Base-by-base conservation (phyloP, 2,888 invertebrate species). In the Apamea crenata region DNA sequence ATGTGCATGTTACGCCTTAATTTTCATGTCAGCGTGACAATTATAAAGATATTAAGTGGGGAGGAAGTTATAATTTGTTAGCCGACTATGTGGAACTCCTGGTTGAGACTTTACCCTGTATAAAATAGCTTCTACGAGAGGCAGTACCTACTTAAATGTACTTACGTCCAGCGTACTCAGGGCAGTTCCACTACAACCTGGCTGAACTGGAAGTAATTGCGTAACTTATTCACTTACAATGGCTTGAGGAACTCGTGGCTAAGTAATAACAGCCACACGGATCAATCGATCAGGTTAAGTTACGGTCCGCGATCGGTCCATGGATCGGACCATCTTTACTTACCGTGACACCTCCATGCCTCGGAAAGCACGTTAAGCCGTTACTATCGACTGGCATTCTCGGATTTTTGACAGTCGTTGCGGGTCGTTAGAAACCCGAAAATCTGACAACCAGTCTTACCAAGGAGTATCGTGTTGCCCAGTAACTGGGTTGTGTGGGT, bases 1-100 rank as follows among this genome's bases (percentile, higher is more conserved):
- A 74, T 70, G 36, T 78, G 70, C 81, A 83, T 83, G 73, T 74
- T 79, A 63, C 18, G 32, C 59, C 71, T 79, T 80, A 72, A 83
- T 80, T 80, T 65, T 70, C 75, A 63, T 78, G 73, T 87, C 70
- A 78, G 63, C 44, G 16, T 73, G 76, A 75, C 69, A 86, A 83
- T 80, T 82, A 66, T 53, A 66, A 75, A 29, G 77, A 77, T 61
- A 85, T 71, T 61, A 80, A 73, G 47, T 59, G n/a, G 32, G 10
- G 2, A 25, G 16, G 10, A 16, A 50, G n/a, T 50, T 66, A 47
- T 65, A 59, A 56, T 78, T 83, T 65, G 44, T 69, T 69, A 25
- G 44, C 12, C 50, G 16, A 40, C 10, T n/a, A 16, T n/a, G 25
- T 36, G 36, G 3, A 59, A n/a, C 14, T 21, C 1, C 7, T 69